Conservation (phyloP, 2,797 vertebrate species). For the Falco concolor region DNA sequence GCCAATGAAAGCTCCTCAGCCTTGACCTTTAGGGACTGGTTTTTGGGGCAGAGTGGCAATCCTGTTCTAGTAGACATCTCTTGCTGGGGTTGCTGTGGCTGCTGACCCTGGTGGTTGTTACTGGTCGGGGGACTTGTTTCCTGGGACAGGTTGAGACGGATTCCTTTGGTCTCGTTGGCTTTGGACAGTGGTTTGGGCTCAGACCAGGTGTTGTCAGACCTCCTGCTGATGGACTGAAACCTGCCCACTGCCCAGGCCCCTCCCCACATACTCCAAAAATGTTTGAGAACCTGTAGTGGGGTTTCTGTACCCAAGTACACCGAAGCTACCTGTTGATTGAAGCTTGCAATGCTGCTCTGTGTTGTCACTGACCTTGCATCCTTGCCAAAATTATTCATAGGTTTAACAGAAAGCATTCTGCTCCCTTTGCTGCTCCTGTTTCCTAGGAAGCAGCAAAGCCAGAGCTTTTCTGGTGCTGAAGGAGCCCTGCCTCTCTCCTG, state of each 20-base stretch:
- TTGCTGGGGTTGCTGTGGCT: background rate
- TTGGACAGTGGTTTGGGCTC: background rate
- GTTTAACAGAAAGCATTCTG: background rate
- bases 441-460: slow-evolving; percentile 51
- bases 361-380: background rate
- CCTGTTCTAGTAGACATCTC: background rate
- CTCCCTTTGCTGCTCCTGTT: slow-evolving; percentile 35
- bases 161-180: background rate
- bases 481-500: slow-evolving; percentile 30
- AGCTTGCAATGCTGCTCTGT: background rate
- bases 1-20: background rate
- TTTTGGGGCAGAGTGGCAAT: background rate
- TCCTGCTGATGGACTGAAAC: background rate
- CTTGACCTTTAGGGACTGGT: background rate
- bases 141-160: background rate
- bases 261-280: background rate
- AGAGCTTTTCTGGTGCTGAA: background rate
- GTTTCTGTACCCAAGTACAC: background rate
- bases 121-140: background rate
- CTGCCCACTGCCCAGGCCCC: background rate
- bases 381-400: background rate
- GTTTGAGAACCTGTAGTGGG: background rate
- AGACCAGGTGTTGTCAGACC: fast-evolving
- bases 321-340: background rate
- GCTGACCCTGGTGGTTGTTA: fast-evolving